These are phyloP conservation scores for Pararge aegeria DNA, from an alignment of 1,140 invertebrate species.

Conservation along the genomic window DNA sequence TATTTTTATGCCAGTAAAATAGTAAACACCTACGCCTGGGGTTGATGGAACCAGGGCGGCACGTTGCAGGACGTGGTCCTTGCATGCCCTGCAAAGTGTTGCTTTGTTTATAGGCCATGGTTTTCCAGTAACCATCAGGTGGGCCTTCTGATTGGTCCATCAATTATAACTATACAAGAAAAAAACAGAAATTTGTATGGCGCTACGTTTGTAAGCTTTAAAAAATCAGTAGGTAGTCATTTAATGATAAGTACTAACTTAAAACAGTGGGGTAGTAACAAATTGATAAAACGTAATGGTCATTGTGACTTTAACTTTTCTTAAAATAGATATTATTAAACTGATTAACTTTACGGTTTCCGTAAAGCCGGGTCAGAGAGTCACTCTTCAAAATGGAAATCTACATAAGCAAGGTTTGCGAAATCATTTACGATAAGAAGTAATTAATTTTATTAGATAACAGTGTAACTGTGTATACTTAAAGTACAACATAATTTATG, in stretches of 20 bases:
- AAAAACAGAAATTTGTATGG: too few species aligned
- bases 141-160: too few species aligned
- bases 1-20: too few species aligned
- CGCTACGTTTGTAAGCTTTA: too few species aligned
- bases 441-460: neutral
- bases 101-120: too few species aligned
- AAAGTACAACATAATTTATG: too few species aligned
- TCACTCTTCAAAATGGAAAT: neutral
- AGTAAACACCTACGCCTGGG: too few species aligned
- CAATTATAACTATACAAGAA: too few species aligned
- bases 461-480: neutral
- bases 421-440: neutral
- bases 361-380: neutral
- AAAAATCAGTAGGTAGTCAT: neutral
- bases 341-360: conserved; percentile 1
- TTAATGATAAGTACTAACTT: neutral
- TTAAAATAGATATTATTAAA: neutral
- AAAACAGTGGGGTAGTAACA: neutral
- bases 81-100: too few species aligned
- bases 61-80: too few species aligned
- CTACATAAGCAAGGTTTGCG: neutral
- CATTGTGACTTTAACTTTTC: neutral
- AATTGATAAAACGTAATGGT: neutral
- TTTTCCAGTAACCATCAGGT: too few species aligned
- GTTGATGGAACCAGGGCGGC: too few species aligned